Base-by-base conservation (phyloP, 2,888 invertebrate genomes). In the Exocentrus adspersus region DNA sequence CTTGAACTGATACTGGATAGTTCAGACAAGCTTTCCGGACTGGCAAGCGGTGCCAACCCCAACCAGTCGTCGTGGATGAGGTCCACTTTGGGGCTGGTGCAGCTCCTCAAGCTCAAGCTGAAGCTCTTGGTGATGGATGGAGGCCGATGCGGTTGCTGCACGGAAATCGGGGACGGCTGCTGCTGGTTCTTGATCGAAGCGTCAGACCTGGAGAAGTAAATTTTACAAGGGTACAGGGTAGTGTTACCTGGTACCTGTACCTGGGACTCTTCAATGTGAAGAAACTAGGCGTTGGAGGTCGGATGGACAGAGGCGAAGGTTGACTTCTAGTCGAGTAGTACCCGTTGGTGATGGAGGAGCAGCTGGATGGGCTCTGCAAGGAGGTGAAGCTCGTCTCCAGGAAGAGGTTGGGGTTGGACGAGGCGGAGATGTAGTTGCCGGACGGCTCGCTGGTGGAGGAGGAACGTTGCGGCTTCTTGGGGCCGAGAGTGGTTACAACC, bases 1-100 rank as follows among this genome's bases (percentile, higher is more conserved):
- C 90, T 85, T 19, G 92, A 91, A 72, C 89, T 89, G 58, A 91
- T 87, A 77, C 92, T 91, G 1, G 92, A 92, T n/a, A 91, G 87
- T 79, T 93, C 93, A 0, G 92, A 93, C 10, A 94, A 81, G 0
- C 92, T 92, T 79, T 94, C 93, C 0, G 93, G 93, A 54, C 92
- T 92, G 7, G 94, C 94, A 17, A 94, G 79, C 0, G 94, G 93
- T 0, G 93, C 94, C 64, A 89, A 81, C 0, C 90, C 88, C 67
- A 87, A 85, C 88, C 89, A 89, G 72, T 89, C 89, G 70, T 89
- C 89, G 71, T 87, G 86, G 43, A 87, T 83, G 20, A 87, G 77
- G 71, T 87, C 87, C 1, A 86, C 79, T 67, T 82, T 83, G 1
- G 74, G 73, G 64, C 71, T 72, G 1, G 71, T 68, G 17, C 71